Percentiles rank a stretch among this genome's conserved stretches.
phyloP scores from a whole-genome alignment of 2,113 vertebrate species.

The Rhipidura dahli region DNA sequence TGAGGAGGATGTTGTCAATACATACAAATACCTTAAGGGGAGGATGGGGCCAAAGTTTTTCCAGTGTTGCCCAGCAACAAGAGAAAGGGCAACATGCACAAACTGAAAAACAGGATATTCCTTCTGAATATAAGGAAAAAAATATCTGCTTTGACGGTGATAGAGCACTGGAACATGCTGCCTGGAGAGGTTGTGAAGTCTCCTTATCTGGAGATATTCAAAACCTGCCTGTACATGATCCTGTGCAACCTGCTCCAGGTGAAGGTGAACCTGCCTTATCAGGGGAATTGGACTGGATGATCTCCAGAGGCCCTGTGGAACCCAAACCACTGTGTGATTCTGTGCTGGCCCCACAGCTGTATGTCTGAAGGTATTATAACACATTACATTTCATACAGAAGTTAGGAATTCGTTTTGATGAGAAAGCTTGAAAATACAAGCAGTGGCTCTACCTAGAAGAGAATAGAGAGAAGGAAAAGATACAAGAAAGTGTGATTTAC shows the following conservation, averaged over 20 bases:
- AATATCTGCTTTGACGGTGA: background rate
- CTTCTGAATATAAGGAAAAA: background rate
- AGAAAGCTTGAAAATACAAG: background rate
- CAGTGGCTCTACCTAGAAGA: background rate
- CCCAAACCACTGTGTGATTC: background rate
- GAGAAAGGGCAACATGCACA: background rate
- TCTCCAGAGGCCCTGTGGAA: background rate
- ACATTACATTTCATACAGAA: background rate
- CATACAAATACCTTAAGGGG: background rate
- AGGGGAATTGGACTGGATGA: background rate
- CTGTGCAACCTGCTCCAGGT: background rate
- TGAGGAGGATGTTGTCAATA: background rate
- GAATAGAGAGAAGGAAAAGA: background rate
- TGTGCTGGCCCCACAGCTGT: background rate
- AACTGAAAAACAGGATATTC: background rate
- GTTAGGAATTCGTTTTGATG: background rate
- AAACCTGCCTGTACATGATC: background rate
- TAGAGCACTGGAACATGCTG: background rate
- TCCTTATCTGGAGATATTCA: background rate
- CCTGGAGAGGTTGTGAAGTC: background rate
- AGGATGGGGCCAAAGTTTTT: background rate
- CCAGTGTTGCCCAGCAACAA: background rate
- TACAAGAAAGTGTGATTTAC: background rate
- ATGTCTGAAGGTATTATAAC: background rate
- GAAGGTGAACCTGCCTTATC: background rate